A percentile compares a stretch with the other conserved stretches of the same genome.
Evolutionary conservation across 2,113 vertebrate species (phyloP).

Genomic region (Pluvialis apricaria): DNA sequence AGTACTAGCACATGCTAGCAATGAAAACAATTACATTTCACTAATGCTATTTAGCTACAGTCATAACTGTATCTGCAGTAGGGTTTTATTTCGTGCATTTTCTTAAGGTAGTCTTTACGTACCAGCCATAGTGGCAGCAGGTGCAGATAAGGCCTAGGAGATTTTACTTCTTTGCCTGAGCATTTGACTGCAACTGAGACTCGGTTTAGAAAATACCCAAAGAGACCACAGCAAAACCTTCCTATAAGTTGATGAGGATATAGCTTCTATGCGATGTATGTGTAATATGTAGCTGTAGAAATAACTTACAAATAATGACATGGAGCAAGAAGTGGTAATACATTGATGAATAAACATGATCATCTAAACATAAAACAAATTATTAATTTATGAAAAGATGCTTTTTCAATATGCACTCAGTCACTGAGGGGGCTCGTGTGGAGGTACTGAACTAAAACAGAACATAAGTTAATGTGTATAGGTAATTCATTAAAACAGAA

Average conservation of each 20-base stretch:
- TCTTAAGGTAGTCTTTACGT: not conserved
- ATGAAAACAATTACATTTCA: not conserved
- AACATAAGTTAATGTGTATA: not conserved
- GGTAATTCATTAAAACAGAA: not conserved
- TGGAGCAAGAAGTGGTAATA: not conserved
- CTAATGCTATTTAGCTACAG: not conserved
- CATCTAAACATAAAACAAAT: not conserved
- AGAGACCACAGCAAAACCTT: not conserved
- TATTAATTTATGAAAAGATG: not conserved
- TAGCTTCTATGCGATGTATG: not conserved
- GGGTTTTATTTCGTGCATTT: not conserved
- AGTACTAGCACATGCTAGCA: not conserved
- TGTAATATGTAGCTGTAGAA: not conserved
- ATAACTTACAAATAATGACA: not conserved
- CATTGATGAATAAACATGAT: accelerated
- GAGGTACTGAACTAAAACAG: not conserved
- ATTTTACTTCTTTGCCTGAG: not conserved
- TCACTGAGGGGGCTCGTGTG: not conserved
- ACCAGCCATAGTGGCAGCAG: not conserved
- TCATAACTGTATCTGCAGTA: not conserved
- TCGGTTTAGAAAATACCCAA: not conserved
- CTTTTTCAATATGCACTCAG: not conserved
- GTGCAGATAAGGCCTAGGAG: not conserved
- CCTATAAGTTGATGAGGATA: not conserved
- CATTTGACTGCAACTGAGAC: not conserved